Evolutionary conservation across 92 coral and sea anemone genomes (phyloP), one percentile per base, ranked within the genome.

Genomic region (Palythoa caribaeorum): DNA sequence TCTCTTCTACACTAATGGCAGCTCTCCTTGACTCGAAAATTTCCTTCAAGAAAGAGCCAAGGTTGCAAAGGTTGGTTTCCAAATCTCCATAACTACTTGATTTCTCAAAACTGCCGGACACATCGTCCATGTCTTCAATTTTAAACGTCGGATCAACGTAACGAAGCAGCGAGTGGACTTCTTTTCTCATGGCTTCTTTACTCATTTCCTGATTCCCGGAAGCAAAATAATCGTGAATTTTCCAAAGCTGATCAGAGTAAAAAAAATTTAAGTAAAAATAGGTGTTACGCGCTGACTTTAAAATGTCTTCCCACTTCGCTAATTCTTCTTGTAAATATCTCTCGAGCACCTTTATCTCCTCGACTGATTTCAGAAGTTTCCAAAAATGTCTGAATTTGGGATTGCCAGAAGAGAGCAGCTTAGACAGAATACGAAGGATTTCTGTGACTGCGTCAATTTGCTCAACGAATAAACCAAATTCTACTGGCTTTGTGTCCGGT

Each of bases 241-340:
- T 65, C 94, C 99, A 95, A 17, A 97, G 81, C 88, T 97, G 99
- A 79, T 93, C 96, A 1, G 97, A 90, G 68, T 93, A 96, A 75
- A 94, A 97, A 73, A 87, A 97, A 74, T 97, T 95, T n/a, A 97
- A 87, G 71, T 87, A 97, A 80, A 92, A 94, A 81, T 90, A 80
- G 9, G 87, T 84, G 7, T 84, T 50, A 21, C 96, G 94, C 10
- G 89, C 92, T 28, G 28, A 60, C 14, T 74, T 50, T 47, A 97
- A 57, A 77, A 92, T 55, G 12, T 21, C 60, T 78, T 95, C 90
- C 98, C 98, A 95, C 5, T 72, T 37, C 44, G 65, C 70, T 14
- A 95, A 83, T 38, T 92, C 87, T 9, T 62, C 19, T 19, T 86
- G 77, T 17, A 97, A 87, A 15, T 65, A 57, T 65, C 59, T 62